These are phyloP conservation scores for Zootoca vivipara DNA, from an alignment of 2,113 vertebrate species.

Conservation along the genomic window DNA sequence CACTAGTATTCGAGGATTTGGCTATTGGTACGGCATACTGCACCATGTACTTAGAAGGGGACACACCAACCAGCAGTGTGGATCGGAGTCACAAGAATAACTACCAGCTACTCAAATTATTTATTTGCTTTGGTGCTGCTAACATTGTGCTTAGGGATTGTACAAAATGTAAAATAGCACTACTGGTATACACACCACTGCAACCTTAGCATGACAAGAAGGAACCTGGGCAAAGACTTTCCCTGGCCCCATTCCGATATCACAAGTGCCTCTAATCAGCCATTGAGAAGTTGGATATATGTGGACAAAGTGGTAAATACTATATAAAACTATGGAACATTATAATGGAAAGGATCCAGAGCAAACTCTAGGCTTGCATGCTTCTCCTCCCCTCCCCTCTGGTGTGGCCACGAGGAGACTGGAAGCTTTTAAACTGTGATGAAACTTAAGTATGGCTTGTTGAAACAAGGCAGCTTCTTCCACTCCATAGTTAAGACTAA, in stretches of 20 bases:
- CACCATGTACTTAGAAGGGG: neutral
- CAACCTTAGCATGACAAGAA: neutral
- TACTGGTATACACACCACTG: neutral
- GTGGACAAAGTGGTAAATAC: neutral
- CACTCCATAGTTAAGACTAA: no score
- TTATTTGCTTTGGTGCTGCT: neutral
- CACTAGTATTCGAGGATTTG: neutral
- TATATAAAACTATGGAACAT: neutral
- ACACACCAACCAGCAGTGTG: neutral
- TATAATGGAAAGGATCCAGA: neutral
- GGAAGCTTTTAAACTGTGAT: no score
- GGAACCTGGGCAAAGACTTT: no score
- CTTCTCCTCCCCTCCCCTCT: no score
- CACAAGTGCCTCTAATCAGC: neutral
- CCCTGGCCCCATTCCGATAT: neutral
- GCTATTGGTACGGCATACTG: neutral
- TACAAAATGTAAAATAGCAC: neutral
- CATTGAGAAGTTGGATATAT: no score
- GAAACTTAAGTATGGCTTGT: no score
- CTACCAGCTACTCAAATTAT: neutral
- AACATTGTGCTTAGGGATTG: neutral
- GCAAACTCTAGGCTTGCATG: no score
- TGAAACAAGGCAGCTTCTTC: no score
- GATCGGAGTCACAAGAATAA: neutral
- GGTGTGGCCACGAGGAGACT: no score